phyloP scores from a whole-genome alignment of 2,888 invertebrate species.

The Spisula subtruncata region DNA sequence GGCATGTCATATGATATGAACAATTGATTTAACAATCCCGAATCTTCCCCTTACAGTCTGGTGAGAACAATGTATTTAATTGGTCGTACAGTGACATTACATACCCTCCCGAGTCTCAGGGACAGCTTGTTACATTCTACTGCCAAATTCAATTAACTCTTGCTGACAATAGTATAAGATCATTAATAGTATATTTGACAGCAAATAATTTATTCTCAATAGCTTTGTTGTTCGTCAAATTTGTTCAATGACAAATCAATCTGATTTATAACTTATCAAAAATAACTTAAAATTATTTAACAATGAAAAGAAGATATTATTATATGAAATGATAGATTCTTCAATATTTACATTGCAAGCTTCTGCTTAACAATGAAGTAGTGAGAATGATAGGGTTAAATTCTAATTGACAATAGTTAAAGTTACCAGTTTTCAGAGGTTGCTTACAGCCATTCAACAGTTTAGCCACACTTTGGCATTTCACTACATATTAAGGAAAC shows the following conservation, averaged over 20 bases:
- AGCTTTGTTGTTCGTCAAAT: not conserved
- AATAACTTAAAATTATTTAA: not conserved
- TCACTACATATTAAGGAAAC: too few relatives aligned
- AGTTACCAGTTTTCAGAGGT: too few relatives aligned
- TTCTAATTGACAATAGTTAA: too few relatives aligned
- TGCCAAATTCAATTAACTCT: slow-evolving; percentile 34
- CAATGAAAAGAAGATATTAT: not conserved
- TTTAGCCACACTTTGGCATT: too few relatives aligned
- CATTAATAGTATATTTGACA: not conserved
- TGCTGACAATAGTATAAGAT: not conserved
- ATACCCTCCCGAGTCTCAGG: slow-evolving; percentile 25
- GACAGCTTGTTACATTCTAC: slow-evolving; percentile 20
- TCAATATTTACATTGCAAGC: not conserved
- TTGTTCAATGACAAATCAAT: not conserved
- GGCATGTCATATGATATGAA: slow-evolving; percentile 56
- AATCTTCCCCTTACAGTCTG: not conserved
- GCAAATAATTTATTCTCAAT: not conserved
- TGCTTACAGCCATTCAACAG: too few relatives aligned
- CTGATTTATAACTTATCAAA: not conserved
- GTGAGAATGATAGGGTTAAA: too few relatives aligned
- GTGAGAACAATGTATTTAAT: slow-evolving; percentile 28
- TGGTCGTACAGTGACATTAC: not conserved
- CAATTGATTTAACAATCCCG: slow-evolving; percentile 41
- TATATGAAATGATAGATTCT: slow-evolving; percentile 5
- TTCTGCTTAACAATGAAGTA: not conserved